Percentiles rank a stretch among this genome's conserved stretches.
Evolutionary conservation across 2,888 invertebrate species (phyloP).

Genomic region (Rhamphomyia laevipes): DNA sequence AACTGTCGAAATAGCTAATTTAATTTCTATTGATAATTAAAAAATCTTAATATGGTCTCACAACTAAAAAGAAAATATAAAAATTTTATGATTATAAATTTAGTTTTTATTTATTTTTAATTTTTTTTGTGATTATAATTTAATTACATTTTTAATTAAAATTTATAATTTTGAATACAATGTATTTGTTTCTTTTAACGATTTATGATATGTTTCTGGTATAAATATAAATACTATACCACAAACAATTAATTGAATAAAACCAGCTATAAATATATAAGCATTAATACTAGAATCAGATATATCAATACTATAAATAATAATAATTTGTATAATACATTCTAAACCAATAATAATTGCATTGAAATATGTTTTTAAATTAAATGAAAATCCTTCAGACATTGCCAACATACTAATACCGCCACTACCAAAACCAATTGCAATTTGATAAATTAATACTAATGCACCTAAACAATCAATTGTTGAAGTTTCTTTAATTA

Average conservation of each 20-base stretch:
- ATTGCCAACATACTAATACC: not conserved
- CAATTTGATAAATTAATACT: not conserved
- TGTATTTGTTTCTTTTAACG: not conserved
- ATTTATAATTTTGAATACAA: no score
- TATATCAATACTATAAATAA: not conserved
- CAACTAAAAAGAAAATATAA: no score
- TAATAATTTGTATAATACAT: not conserved
- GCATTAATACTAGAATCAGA: no score
- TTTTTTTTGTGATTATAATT: no score
- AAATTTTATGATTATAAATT: no score
- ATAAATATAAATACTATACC: not conserved
- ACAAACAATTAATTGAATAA: not conserved
- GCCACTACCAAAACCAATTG: not conserved
- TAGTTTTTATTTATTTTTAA: no score
- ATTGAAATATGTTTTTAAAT: not conserved
- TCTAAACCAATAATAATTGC: not conserved
- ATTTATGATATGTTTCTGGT: not conserved
- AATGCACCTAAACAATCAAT: not conserved
- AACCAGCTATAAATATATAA: not conserved
- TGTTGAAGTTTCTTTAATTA: not conserved
- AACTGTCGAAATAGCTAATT: no score
- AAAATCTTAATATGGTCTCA: no score
- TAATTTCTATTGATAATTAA: no score
- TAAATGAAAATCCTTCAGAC: not conserved
- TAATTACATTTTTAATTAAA: no score